These are phyloP conservation scores for Protodeltote pygarga DNA, from an alignment of 2,888 invertebrate genomes.

Conservation along the genomic window DNA sequence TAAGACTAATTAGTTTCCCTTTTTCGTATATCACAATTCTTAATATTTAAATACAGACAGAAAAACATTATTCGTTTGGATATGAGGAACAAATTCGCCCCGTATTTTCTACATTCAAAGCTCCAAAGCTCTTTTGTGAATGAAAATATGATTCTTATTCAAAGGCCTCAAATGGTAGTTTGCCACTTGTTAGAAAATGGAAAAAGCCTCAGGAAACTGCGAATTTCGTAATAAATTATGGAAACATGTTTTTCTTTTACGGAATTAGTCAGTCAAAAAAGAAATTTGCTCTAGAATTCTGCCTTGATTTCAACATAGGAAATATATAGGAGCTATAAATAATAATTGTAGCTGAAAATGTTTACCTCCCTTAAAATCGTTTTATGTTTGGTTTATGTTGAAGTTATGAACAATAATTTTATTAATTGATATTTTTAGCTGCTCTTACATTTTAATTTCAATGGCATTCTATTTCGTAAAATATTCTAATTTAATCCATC, in stretches of 20 bases:
- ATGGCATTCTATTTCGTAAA: no score
- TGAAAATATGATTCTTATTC: slow-evolving; percentile 36
- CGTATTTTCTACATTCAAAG: slow-evolving; percentile 27
- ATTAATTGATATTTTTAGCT: no score
- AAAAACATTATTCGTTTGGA: slow-evolving; percentile 21
- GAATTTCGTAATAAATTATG: slow-evolving; percentile 12
- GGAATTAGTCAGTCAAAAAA: background rate
- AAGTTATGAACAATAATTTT: no score
- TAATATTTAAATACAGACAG: slow-evolving; percentile 9
- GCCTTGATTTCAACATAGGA: background rate
- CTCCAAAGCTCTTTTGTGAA: slow-evolving; percentile 27
- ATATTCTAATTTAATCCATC: no score
- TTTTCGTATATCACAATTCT: no score
- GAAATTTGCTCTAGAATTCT: slow-evolving; percentile 1
- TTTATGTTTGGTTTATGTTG: no score
- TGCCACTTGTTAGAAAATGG: slow-evolving; percentile 18
- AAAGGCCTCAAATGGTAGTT: slow-evolving; percentile 13
- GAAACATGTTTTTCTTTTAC: slow-evolving; percentile 7
- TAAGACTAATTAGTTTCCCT: no score
- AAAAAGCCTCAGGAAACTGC: slow-evolving; percentile 6
- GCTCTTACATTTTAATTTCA: no score
- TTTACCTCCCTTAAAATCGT: no score
- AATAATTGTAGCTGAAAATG: background rate
- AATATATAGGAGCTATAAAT: slow-evolving; percentile 3
- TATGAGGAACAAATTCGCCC: slow-evolving; percentile 21